phyloP scores from a whole-genome alignment of 2,113 vertebrate genomes.

The Trichechus manatus region DNA sequence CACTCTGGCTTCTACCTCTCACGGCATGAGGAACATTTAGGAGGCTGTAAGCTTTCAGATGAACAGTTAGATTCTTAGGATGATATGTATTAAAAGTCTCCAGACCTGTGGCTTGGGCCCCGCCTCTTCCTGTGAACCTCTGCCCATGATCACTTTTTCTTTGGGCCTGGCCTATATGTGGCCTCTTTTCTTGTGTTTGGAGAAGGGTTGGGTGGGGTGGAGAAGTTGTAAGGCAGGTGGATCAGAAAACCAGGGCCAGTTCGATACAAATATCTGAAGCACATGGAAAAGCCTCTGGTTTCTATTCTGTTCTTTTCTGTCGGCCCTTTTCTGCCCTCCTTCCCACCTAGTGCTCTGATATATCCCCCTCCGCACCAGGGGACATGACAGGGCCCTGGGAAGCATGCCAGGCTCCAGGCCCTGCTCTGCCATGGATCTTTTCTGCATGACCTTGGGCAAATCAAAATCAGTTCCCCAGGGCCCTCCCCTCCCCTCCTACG shows the following conservation, averaged over 20 bases:
- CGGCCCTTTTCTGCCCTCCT: neutral
- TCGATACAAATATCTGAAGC: neutral
- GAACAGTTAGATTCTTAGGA: neutral
- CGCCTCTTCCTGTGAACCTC: neutral
- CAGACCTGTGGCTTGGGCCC: neutral
- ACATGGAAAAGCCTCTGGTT: neutral
- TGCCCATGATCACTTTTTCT: neutral
- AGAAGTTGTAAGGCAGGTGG: neutral
- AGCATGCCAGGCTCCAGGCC: neutral
- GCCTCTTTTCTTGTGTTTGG: neutral
- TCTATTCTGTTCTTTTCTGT: neutral
- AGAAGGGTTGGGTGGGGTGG: neutral
- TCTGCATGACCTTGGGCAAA: neutral
- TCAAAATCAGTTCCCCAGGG: neutral
- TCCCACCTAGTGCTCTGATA: neutral
- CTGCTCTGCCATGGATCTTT: neutral
- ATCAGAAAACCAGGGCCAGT: conserved; percentile 30
- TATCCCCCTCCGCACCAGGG: neutral
- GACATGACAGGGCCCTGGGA: neutral
- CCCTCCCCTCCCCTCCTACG: neutral
- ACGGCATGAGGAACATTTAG: neutral
- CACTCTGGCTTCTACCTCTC: neutral
- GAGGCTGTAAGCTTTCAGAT: conserved; percentile 4
- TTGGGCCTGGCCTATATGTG: neutral
- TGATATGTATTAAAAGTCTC: neutral